Evolutionary conservation across 2,888 invertebrate species (phyloP).

Genomic region (Microctonus brassicae): DNA sequence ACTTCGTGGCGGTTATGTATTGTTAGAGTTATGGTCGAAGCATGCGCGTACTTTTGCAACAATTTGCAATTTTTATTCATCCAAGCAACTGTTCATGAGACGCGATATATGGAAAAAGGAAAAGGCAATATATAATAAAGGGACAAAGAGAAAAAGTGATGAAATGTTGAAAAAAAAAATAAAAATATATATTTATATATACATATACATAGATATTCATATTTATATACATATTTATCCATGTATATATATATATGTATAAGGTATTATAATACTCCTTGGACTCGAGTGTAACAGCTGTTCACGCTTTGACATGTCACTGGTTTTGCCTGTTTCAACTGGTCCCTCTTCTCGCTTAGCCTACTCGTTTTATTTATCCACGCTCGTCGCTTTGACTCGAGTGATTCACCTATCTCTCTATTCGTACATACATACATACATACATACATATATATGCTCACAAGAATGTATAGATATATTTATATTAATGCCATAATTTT

Average conservation of each 20-base stretch:
- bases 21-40: neutral
- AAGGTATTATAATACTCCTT: neutral
- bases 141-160: neutral
- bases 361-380: slow-evolving; percentile 21
- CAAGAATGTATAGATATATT: no score
- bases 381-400: slow-evolving; percentile 2
- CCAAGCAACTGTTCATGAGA: neutral
- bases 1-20: neutral
- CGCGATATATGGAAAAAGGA: neutral
- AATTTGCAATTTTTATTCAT: neutral
- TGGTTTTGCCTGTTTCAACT: slow-evolving; percentile 48
- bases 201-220: no score
- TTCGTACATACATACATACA: slow-evolving; percentile 19
- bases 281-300: slow-evolving; percentile 46
- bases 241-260: neutral
- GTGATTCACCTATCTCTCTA: slow-evolving; percentile 23
- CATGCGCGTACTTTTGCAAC: neutral
- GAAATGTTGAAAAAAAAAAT: neutral
- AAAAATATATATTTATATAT: neutral
- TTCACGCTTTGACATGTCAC: slow-evolving; percentile 50
- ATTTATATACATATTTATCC: no score
- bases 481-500: slow-evolving; percentile 13
- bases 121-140: neutral
- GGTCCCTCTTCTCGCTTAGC: slow-evolving; percentile 28
- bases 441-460: slow-evolving; percentile 28